Conservation (phyloP, 2,797 vertebrate genomes). For the Coracias cyanogaster region DNA sequence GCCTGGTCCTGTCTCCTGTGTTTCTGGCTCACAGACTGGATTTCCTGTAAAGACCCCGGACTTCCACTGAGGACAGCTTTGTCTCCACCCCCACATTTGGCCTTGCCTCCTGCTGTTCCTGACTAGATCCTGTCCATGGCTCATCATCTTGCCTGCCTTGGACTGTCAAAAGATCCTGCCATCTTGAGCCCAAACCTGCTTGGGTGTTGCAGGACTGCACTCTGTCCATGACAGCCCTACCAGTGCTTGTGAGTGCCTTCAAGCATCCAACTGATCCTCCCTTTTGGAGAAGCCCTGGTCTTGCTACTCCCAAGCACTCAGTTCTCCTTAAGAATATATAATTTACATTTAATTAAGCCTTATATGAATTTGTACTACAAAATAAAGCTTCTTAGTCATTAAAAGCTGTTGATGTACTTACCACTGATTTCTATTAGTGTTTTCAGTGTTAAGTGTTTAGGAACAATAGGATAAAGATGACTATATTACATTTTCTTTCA, state of each 20-base stretch:
- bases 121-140: neutral
- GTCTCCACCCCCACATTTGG: neutral
- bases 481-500: neutral
- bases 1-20: neutral
- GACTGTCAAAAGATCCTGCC: neutral
- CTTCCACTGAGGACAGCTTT: neutral
- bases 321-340: neutral
- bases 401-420: neutral
- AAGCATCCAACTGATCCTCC: neutral
- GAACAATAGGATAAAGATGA: neutral
- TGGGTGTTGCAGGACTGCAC: neutral
- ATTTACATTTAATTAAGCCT: neutral
- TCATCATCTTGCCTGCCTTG: neutral
- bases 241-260: accelerated
- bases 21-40: neutral
- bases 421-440: neutral
- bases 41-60: neutral
- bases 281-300: neutral
- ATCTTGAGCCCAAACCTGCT: neutral
- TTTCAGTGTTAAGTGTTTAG: neutral
- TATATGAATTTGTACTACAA: neutral
- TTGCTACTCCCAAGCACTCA: neutral
- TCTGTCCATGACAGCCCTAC: no score
- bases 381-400: neutral
- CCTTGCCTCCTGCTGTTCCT: neutral